Evolutionary conservation across 2,113 vertebrate species (phyloP).

Genomic region (Caretta caretta): DNA sequence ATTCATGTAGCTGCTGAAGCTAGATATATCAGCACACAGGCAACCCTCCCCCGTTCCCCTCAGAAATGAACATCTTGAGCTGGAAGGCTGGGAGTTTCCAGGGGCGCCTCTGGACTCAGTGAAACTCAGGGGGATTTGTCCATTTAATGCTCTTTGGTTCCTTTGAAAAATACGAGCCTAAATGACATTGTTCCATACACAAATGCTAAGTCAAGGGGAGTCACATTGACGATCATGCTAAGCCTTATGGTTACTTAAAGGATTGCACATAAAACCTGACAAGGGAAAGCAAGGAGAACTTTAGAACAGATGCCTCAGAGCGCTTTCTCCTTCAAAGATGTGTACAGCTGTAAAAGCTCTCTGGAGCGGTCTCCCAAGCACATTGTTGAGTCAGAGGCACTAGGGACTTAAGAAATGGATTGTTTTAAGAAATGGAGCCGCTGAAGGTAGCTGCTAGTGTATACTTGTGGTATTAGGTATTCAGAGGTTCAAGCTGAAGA

Average conservation of each 20-base stretch:
- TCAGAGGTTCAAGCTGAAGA: background rate
- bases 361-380: background rate
- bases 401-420: accelerated
- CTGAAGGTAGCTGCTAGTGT: accelerated
- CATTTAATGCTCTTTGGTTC: background rate
- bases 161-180: background rate
- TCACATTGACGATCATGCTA: accelerated
- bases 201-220: background rate
- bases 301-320: background rate
- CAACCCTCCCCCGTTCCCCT: too few species aligned
- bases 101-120: background rate
- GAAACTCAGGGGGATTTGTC: background rate
- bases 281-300: background rate
- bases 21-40: accelerated
- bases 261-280: background rate
- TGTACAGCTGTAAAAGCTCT: accelerated
- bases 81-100: background rate
- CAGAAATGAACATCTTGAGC: background rate
- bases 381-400: background rate
- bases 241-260: background rate
- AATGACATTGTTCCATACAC: background rate
- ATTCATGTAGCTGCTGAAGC: accelerated
- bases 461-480: accelerated
- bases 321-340: accelerated
- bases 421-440: background rate